These are phyloP conservation scores for Gallinago jamesoni DNA, from an alignment of 2,113 vertebrate genomes.

Conservation along the genomic window DNA sequence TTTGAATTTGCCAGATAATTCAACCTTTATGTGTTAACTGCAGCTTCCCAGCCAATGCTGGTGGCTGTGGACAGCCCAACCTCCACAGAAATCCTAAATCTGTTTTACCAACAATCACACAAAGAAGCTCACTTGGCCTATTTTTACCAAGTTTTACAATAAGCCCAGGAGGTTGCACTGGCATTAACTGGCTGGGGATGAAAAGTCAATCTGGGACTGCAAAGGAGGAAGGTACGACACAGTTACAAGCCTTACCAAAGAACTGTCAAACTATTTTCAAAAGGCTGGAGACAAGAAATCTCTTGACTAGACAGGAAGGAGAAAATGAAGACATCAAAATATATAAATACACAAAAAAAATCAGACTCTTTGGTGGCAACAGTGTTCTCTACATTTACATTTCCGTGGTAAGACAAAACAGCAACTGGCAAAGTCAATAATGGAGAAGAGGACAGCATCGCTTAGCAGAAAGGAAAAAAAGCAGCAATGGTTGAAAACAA, in stretches of 20 bases:
- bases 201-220: not conserved
- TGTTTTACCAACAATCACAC: accelerated
- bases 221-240: not conserved
- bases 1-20: not conserved
- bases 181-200: not conserved
- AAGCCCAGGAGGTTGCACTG: not conserved
- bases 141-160: not conserved
- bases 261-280: conserved; percentile 41
- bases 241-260: conserved; percentile 14
- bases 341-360: conserved; percentile 4
- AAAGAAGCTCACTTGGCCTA: not conserved
- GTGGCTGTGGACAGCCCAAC: accelerated
- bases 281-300: conserved; percentile 24
- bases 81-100: not conserved
- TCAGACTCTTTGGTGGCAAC: not conserved
- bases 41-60: not conserved
- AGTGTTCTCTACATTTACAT: conserved; percentile 28
- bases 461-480: not conserved
- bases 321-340: conserved; percentile 54
- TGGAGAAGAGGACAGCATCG: not conserved
- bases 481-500: not conserved
- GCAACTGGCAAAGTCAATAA: conserved; percentile 24
- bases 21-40: accelerated
- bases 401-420: conserved; percentile 28
- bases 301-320: conserved; percentile 39